A percentile compares a stretch with the other conserved stretches of the same genome.
Conservation (phyloP, 2,888 invertebrate genomes). For the Nectonema munidae region DNA sequence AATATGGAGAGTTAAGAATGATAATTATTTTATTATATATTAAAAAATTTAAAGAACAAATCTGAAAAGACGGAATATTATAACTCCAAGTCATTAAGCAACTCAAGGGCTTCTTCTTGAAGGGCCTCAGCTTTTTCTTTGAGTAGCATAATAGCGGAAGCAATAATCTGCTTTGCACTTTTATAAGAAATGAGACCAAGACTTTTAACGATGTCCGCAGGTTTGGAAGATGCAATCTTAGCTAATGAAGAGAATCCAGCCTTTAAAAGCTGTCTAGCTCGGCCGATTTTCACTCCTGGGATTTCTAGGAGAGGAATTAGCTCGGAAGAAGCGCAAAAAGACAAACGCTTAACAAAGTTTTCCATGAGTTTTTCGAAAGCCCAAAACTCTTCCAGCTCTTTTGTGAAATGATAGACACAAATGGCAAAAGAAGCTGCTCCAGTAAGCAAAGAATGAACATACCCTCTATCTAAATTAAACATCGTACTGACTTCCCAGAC, state of each 20-base stretch:
- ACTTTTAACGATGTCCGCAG: constrained; percentile 30
- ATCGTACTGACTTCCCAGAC: constrained; percentile 33
- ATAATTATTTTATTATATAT: too few relatives aligned
- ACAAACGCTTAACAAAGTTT: constrained; percentile 38
- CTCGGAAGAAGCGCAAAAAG: constrained; percentile 46
- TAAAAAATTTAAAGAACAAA: too few relatives aligned
- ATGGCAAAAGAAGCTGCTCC: constrained; percentile 38
- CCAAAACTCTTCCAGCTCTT: constrained; percentile 46
- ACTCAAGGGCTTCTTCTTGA: constrained; percentile 44
- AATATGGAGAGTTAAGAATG: too few relatives aligned
- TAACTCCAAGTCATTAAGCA: constrained; percentile 14
- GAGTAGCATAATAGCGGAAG: constrained; percentile 50
- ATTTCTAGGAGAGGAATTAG: constrained; percentile 49
- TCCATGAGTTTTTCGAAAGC: constrained; percentile 40
- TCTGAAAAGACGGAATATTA: neutral
- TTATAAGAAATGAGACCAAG: constrained; percentile 39
- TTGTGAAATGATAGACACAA: constrained; percentile 41
- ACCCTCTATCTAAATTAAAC: constrained; percentile 40
- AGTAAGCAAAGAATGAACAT: constrained; percentile 39
- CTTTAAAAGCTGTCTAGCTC: constrained; percentile 46
- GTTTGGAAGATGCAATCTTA: constrained; percentile 38
- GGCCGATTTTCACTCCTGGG: constrained; percentile 49
- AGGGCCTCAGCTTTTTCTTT: constrained; percentile 53
- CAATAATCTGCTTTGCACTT: constrained; percentile 44
- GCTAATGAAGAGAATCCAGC: constrained; percentile 47